Base-by-base conservation (phyloP, 2,888 invertebrate genomes). In the Stenotaenia linearis region DNA sequence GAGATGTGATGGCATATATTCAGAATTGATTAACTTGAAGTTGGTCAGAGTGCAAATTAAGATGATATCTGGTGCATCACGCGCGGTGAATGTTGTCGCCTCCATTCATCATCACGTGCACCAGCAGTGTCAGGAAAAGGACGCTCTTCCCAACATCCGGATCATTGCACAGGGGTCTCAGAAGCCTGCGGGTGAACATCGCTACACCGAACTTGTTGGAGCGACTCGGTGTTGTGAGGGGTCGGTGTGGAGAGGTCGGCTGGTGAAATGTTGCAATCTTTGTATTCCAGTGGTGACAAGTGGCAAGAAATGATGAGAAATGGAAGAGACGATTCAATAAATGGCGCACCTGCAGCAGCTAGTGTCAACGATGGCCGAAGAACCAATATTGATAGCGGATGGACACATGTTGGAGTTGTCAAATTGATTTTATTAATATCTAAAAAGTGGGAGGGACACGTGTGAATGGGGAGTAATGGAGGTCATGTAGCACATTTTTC, bases 21-120 rank as follows among this genome's bases (percentile, higher is more conserved):
- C 25, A 69, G 69, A 69, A 69, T 69, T 69, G 69, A 69, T 69
- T 69, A 69, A 23, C 28, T 69, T n/a, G 25, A 28, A 69, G 69
- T 69, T 69, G 69, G 25, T 25, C 25, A 69, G 69, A 69, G 69
- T 69, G 25, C 28, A 69, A 69, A 69, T 69, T 69, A 69, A 69
- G 69, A 69, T 69, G 12, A 69, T 69, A 69, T 69, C 69, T 25
- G 23, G 69, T 23, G 28, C 69, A 69, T 69, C 69, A 28, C 28
- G 69, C 69, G n/a, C n/a, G 28, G 69, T 69, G 69, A 69, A 69
- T 69, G 69, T 69, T 69, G 69, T 69, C 69, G 69, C 69, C 69
- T 25, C 69, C 69, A 69, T 69, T 69, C 69, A 69, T 69, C 69
- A 69, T 69, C 69, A 69, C 15, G 69, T 69, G 69, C 69, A 28